phyloP scores from a whole-genome alignment of 2,113 vertebrate genomes.

The Athene noctua region DNA sequence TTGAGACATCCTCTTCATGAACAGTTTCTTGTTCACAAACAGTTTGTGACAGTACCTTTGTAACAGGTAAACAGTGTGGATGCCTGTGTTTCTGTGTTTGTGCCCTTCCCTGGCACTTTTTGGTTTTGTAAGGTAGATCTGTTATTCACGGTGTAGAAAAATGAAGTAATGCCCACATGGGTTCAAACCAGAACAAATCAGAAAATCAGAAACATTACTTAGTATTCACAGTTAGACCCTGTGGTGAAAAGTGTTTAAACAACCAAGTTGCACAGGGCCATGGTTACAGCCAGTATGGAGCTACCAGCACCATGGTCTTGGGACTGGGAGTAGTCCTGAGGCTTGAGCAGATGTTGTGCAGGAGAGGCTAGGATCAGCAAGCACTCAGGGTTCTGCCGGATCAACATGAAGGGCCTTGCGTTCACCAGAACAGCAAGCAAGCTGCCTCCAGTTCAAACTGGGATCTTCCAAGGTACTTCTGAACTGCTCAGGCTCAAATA shows the following conservation, averaged over 20 bases:
- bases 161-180: not conserved
- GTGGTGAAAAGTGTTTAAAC: not conserved
- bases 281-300: not conserved
- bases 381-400: not conserved
- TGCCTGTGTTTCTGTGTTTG: not conserved
- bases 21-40: too few relatives aligned
- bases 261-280: not conserved
- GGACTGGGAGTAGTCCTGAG: not conserved
- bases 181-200: not conserved
- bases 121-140: not conserved
- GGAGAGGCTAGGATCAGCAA: not conserved
- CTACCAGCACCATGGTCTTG: not conserved
- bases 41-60: not conserved
- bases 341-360: fast-evolving
- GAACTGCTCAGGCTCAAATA: not conserved
- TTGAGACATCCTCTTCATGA: too few relatives aligned
- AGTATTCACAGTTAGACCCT: not conserved
- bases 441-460: not conserved
- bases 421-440: not conserved
- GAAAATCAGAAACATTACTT: not conserved
- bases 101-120: not conserved
- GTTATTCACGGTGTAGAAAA: not conserved
- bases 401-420: not conserved
- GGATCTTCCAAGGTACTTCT: not conserved
- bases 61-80: not conserved